phyloP scores from a whole-genome alignment of 2,888 invertebrate genomes.

The Trissolcus brochymenae region DNA sequence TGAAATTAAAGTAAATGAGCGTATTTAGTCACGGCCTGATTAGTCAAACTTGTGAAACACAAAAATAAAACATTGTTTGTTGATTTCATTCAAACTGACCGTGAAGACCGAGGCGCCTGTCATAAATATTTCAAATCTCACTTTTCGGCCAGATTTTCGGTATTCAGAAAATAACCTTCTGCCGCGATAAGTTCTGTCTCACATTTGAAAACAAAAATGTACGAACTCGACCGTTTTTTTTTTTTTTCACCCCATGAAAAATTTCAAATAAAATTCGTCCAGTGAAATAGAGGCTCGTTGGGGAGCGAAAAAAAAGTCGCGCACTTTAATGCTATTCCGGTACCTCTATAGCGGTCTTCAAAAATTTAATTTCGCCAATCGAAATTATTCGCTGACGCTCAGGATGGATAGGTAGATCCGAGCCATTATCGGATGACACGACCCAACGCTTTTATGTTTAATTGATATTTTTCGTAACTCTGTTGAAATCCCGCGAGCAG shows the following conservation, averaged over 20 bases:
- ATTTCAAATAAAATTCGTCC: too few relatives aligned
- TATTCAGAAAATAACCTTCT: background rate
- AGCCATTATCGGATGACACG: constrained; percentile 76
- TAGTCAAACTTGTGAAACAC: constrained; percentile 34
- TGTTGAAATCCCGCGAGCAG: constrained; percentile 68
- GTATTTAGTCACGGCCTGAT: constrained; percentile 27
- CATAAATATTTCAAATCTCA: constrained; percentile 25
- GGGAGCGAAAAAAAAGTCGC: constrained; percentile 6
- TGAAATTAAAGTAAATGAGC: constrained; percentile 22
- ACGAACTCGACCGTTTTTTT: too few relatives aligned
- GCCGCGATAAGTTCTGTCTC: background rate
- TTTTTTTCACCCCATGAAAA: too few relatives aligned
- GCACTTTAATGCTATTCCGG: constrained; percentile 43
- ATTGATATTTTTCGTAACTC: constrained; percentile 77
- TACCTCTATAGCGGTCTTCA: constrained; percentile 38
- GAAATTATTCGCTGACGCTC: constrained; percentile 57
- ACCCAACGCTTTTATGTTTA: constrained; percentile 75
- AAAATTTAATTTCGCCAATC: constrained; percentile 54
- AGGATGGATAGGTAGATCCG: constrained; percentile 58
- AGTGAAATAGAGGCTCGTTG: too few relatives aligned
- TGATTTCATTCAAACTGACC: constrained; percentile 19
- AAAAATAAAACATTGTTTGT: constrained; percentile 38
- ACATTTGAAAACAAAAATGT: too few relatives aligned
- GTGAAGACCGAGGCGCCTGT: constrained; percentile 28
- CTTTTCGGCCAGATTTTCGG: background rate